These are phyloP conservation scores for Lobophora halterata DNA, from an alignment of 2,888 invertebrate genomes.

Conservation along the genomic window DNA sequence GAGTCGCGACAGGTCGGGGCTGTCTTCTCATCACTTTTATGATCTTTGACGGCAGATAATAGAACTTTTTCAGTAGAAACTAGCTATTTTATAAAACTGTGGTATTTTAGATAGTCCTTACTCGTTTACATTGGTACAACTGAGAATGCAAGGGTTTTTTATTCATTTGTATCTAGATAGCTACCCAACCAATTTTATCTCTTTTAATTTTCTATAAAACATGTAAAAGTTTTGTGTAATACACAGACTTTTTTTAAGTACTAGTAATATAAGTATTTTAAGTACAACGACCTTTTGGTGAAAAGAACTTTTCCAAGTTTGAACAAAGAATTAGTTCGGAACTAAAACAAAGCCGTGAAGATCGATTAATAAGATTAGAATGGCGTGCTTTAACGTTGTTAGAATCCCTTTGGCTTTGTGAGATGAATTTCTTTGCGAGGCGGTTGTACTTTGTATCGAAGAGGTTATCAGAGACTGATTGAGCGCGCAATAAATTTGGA, in stretches of 20 bases:
- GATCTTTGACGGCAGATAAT: slow-evolving; percentile 51
- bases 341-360: slow-evolving; percentile 24
- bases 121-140: slow-evolving; percentile 7
- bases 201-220: too few species aligned
- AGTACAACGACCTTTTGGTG: slow-evolving; percentile 2
- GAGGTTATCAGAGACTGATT: slow-evolving; percentile 56
- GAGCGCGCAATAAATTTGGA: slow-evolving; percentile 61
- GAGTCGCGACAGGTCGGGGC: slow-evolving; percentile 40
- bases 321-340: slow-evolving; percentile 22
- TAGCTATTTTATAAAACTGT: slow-evolving; percentile 8
- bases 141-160: slow-evolving; percentile 6
- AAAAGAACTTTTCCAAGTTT: slow-evolving; percentile 14
- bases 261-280: slow-evolving; percentile 1
- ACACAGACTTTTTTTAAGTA: too few species aligned
- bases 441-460: slow-evolving; percentile 40
- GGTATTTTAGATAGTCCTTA: slow-evolving; percentile 12
- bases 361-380: slow-evolving; percentile 29
- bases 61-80: slow-evolving; percentile 51
- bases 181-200: too few species aligned
- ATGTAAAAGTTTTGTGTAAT: too few species aligned
- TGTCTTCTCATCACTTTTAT: slow-evolving; percentile 54
- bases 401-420: slow-evolving; percentile 35
- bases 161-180: neutral
- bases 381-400: slow-evolving; percentile 26
- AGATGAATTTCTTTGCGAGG: slow-evolving; percentile 41